Percentiles rank a stretch among this genome's conserved stretches.
These are phyloP conservation scores for Macropis europaea DNA, from an alignment of 2,888 invertebrate species.

Conservation along the genomic window DNA sequence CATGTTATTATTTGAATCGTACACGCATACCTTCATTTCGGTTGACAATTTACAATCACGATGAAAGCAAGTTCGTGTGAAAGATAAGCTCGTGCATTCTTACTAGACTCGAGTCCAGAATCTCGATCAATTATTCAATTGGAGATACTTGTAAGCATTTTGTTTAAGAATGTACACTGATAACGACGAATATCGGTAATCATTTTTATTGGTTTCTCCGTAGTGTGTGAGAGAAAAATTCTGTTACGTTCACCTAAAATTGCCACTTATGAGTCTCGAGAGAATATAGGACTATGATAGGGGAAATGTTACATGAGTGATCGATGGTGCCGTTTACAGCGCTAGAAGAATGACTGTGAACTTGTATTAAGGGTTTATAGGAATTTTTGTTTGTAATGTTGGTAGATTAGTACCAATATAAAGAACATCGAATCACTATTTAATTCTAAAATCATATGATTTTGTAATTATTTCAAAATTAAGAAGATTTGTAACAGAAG, in stretches of 20 bases:
- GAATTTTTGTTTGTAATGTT: conserved; percentile 1
- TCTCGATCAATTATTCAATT: not conserved
- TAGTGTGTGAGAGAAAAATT: not conserved
- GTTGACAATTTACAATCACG: not conserved
- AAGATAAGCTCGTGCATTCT: not conserved
- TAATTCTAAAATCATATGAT: conserved; percentile 2
- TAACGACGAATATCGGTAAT: too few species aligned
- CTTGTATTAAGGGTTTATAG: not conserved
- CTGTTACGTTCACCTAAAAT: not conserved
- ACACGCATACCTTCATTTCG: not conserved
- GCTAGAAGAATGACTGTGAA: not conserved
- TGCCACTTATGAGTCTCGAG: not conserved
- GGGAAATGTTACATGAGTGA: not conserved
- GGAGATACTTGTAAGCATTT: too few species aligned
- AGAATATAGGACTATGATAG: not conserved
- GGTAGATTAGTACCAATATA: not conserved
- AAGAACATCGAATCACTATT: not conserved
- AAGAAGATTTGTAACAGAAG: too few species aligned
- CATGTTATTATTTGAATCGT: not conserved
- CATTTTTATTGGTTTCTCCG: not conserved
- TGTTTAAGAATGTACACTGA: too few species aligned
- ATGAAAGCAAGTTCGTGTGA: not conserved
- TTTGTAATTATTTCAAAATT: not conserved
- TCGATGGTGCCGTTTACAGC: not conserved
- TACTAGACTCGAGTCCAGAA: not conserved